These are phyloP conservation scores for Isotomurus palustris DNA, from an alignment of 2,888 invertebrate genomes.

Conservation along the genomic window DNA sequence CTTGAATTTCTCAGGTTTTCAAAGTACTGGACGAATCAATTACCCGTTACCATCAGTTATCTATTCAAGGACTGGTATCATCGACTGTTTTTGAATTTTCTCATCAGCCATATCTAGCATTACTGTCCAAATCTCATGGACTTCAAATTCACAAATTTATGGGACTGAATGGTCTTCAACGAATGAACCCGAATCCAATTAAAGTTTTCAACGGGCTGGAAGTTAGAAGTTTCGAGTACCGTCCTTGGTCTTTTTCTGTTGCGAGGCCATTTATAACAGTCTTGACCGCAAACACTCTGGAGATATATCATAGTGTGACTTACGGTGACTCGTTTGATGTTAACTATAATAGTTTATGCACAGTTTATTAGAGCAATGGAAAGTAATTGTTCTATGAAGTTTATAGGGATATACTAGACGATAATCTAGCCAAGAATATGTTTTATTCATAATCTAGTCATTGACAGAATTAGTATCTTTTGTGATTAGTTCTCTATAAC, in stretches of 20 bases:
- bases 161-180: slow-evolving; percentile 35
- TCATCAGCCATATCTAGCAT: slow-evolving; percentile 20
- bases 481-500: neutral
- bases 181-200: slow-evolving; percentile 28
- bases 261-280: slow-evolving; percentile 29
- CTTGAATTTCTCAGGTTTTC: neutral
- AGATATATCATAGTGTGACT: slow-evolving; percentile 35
- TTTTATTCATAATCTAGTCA: neutral
- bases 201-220: slow-evolving; percentile 26
- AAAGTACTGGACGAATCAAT: neutral
- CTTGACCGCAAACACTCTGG: slow-evolving; percentile 17
- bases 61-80: slow-evolving; percentile 21
- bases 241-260: slow-evolving; percentile 17
- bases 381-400: neutral
- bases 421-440: neutral
- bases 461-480: neutral
- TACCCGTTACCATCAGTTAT: slow-evolving; percentile 17
- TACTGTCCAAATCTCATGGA: slow-evolving; percentile 32
- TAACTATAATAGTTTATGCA: slow-evolving; percentile 13
- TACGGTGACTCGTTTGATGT: slow-evolving; percentile 24
- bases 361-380: neutral
- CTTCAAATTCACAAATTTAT: slow-evolving; percentile 31
- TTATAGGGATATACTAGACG: too few relatives aligned
- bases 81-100: slow-evolving; percentile 14
- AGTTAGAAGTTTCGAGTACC: slow-evolving; percentile 22